Conservation (phyloP, 2,888 invertebrate species). For the Diachrysia chrysitis region DNA sequence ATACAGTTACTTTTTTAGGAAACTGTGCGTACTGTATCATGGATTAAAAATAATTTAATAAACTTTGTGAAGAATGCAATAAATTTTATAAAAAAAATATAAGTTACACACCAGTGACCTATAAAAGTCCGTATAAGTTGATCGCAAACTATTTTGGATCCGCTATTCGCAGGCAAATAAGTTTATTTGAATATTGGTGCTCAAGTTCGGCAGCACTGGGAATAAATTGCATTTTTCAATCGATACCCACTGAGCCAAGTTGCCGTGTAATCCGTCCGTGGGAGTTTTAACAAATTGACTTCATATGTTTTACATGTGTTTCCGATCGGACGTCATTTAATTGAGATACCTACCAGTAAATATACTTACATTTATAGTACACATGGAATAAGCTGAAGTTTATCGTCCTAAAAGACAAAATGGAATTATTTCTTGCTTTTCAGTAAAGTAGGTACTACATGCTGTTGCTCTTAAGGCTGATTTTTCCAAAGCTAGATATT, state of each 20-base stretch:
- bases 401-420: not conserved
- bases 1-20: no score
- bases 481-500: no score
- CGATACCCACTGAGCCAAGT: slow-evolving; percentile 21
- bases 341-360: slow-evolving; percentile 1
- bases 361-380: not conserved
- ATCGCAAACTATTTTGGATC: slow-evolving; percentile 30
- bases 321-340: slow-evolving; percentile 14
- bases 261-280: slow-evolving; percentile 24
- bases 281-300: slow-evolving; percentile 24
- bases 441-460: not conserved
- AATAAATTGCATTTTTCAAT: slow-evolving; percentile 50
- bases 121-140: slow-evolving; percentile 28
- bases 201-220: slow-evolving; percentile 12
- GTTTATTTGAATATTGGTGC: slow-evolving; percentile 47
- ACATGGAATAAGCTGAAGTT: not conserved
- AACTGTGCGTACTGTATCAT: no score
- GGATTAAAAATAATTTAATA: not conserved
- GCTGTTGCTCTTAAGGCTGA: no score
- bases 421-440: not conserved
- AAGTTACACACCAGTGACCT: slow-evolving; percentile 11
- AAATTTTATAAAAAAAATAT: not conserved
- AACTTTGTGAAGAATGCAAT: not conserved
- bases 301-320: slow-evolving; percentile 37
- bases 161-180: slow-evolving; percentile 44